Evolutionary conservation across 2,113 vertebrate genomes (phyloP), one percentile per base, ranked within the genome.

Genomic region (Zapornia atra): DNA sequence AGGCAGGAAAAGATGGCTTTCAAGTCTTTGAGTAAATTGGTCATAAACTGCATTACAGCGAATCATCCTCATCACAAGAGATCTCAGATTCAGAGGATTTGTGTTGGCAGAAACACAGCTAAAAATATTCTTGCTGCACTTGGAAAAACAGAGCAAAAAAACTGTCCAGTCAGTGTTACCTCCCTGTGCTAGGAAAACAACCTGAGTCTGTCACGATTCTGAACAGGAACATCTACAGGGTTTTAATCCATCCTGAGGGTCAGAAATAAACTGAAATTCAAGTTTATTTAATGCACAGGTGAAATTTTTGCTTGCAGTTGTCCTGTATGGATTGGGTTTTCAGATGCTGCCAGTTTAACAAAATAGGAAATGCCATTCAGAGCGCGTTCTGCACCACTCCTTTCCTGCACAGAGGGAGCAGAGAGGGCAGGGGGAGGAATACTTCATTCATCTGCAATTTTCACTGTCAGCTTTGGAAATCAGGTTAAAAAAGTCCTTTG

Each of bases 361-460:
- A 94, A 94, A 86, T 97, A 97, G 98, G 98, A 98, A 98, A 98
- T 98, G 95, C 97, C 98, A 97, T 97, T 97, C 88, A 70, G 84
- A 31, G 44, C 21, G 34, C 7, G 21, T 64, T 85, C 94, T 54
- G 92, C 65, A 90, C 98, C 97, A 97, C 97, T 97, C 97, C 98
- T 98, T 98, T 98, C 98, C 98, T 98, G 98, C 86, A 72, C 8
- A 5, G 92, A 85, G 92, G 70, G 78, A 97, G 91, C 90, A 90
- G 91, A 92, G 61, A 97, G 91, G 95, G 95, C 95, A 97, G 94
- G 95, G 82, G 69, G 87, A 97, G 95, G 94, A 97, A 96, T 78
- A 90, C 88, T 94, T 92, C 97, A 75, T 95, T 97, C 97, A 97
- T 79, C 79, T 68, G 59, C 69, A 75, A 33, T 66, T 44, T 78